Conservation (phyloP, 2,888 invertebrate genomes). For the Zeuzera pyrina region DNA sequence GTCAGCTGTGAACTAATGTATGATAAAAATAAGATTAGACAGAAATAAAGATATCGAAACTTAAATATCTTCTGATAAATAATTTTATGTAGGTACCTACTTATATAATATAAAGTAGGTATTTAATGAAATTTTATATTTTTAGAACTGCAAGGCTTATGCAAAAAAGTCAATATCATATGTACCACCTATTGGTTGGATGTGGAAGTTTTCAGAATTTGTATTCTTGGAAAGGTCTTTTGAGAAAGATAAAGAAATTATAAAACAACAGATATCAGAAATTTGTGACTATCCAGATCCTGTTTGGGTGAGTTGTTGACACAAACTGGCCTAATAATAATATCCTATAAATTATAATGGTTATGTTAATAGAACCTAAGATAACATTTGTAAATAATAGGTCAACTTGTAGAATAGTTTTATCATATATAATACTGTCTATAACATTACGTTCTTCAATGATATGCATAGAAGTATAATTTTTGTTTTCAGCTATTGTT, state of each 20-base stretch:
- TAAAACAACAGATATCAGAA: slow-evolving; percentile 84
- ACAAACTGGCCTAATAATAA: no score
- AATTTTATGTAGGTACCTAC: neutral
- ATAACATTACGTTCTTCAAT: no score
- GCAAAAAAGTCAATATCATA: slow-evolving; percentile 94
- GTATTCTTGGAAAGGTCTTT: slow-evolving; percentile 94
- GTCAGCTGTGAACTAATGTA: no score
- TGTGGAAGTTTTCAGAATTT: slow-evolving; percentile 96
- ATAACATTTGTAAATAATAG: no score
- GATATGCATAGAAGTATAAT: neutral
- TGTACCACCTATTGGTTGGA: slow-evolving; percentile 95
- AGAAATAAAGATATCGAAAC: no score
- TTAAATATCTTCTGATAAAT: neutral
- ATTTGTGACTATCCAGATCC: slow-evolving; percentile 92
- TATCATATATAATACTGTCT: no score
- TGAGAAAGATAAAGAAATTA: slow-evolving; percentile 90
- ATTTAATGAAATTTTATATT: slow-evolving; percentile 11
- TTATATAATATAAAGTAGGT: neutral
- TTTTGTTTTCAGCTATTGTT: slow-evolving; percentile 78
- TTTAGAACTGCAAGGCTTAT: slow-evolving; percentile 94
- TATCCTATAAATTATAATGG: no score
- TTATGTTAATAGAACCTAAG: no score
- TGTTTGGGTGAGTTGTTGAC: slow-evolving; percentile 79
- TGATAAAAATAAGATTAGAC: no score
- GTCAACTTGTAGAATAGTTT: no score